Percentiles rank a stretch among this genome's conserved stretches.
phyloP scores from a whole-genome alignment of 2,888 invertebrate species.

The Heliconius aoede region DNA sequence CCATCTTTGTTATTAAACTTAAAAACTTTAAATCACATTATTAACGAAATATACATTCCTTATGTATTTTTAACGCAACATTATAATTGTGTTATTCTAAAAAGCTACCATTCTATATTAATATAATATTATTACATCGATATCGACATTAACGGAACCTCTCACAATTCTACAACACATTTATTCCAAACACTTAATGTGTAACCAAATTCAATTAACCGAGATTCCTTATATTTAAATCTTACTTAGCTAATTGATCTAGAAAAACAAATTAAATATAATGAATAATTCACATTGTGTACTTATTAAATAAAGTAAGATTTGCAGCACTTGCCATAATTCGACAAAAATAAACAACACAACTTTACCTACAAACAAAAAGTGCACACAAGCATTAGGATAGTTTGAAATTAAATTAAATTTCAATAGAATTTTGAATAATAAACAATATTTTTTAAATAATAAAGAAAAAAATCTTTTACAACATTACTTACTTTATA shows the following conservation, averaged over 20 bases:
- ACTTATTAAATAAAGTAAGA: neutral
- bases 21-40: conserved; percentile 8
- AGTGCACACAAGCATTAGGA: no score
- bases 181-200: neutral
- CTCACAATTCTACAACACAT: neutral
- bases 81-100: neutral
- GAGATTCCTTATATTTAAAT: conserved; percentile 18
- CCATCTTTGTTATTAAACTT: neutral
- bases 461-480: neutral
- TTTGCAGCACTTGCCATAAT: neutral
- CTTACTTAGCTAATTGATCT: neutral
- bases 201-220: neutral
- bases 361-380: neutral
- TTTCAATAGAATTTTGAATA: conserved; percentile 1
- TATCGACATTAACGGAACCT: neutral
- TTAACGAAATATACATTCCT: conserved; percentile 1
- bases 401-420: neutral
- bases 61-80: conserved; percentile 10
- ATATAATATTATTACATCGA: neutral
- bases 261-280: neutral
- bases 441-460: neutral
- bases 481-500: neutral
- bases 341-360: neutral
- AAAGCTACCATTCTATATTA: conserved; percentile 15
- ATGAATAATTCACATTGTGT: neutral